Evolutionary conservation across 1,140 invertebrate species (phyloP).

Genomic region (Meloidogyne chitwoodi): DNA sequence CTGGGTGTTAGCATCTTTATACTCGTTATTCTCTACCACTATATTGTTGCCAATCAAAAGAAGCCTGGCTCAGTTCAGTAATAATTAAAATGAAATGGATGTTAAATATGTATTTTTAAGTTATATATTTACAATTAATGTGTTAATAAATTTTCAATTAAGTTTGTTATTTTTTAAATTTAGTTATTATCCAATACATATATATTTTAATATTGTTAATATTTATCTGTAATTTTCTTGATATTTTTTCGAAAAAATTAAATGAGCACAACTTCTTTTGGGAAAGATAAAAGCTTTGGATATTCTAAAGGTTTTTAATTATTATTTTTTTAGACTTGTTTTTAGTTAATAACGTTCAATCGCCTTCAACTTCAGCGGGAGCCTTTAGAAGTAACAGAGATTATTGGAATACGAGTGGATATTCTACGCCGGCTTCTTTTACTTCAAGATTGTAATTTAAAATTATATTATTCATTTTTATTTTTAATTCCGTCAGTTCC

Average conservation of each 20-base stretch:
- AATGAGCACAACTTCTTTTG: neutral
- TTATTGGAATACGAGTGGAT: conserved; percentile 42
- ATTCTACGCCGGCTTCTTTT: conserved; percentile 44
- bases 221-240: neutral
- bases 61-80: neutral
- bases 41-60: conserved; percentile 54
- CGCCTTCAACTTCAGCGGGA: conserved; percentile 37
- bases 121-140: neutral
- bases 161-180: neutral
- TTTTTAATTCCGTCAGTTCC: conserved; percentile 21
- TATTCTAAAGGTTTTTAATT: neutral
- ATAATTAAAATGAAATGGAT: neutral
- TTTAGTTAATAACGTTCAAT: conserved; percentile 12
- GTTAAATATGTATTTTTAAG: neutral
- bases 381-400: conserved; percentile 21
- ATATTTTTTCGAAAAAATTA: neutral
- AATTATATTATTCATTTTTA: neutral
- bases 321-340: neutral
- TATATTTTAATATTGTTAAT: neutral
- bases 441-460: conserved; percentile 35
- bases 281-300: neutral
- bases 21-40: conserved; percentile 58
- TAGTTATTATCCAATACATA: neutral
- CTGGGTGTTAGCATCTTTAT: conserved; percentile 58
- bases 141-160: neutral